Evolutionary conservation across 2,113 vertebrate genomes (phyloP).

Genomic region (Lonchura striata): DNA sequence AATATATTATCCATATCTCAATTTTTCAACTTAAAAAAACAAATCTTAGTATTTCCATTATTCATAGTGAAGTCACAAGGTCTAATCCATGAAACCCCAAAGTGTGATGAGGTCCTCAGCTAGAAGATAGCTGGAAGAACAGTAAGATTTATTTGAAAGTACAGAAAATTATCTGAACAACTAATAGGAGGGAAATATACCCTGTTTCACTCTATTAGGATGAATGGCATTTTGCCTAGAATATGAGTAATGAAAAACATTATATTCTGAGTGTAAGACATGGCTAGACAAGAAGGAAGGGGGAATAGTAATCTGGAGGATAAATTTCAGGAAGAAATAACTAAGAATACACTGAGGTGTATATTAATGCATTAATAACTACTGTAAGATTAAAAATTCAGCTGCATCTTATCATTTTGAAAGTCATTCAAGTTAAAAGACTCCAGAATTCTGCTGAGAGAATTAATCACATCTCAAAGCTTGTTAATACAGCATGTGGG

Average conservation of each 20-base stretch:
- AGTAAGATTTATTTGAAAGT: not conserved
- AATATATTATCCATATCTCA: not conserved
- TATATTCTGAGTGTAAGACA: not conserved
- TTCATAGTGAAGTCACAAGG: not conserved
- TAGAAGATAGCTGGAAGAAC: not conserved
- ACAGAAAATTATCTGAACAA: not conserved
- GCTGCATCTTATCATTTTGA: not conserved
- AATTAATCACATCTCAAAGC: not conserved
- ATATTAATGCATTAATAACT: not conserved
- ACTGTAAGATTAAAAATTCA: not conserved
- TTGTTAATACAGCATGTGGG: rapidly evolving
- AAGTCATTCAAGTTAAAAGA: not conserved
- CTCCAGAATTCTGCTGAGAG: not conserved
- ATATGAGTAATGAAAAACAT: slow-evolving; percentile 15
- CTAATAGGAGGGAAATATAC: not conserved
- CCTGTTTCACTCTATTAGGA: not conserved
- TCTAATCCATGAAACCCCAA: not conserved
- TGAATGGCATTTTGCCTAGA: slow-evolving; percentile 41
- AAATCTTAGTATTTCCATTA: not conserved
- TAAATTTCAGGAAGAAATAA: not conserved
- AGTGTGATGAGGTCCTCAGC: not conserved
- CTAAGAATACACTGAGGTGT: not conserved
- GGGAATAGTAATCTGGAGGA: not conserved
- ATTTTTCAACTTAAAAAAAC: not conserved
- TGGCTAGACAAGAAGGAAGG: not conserved